phyloP scores from a whole-genome alignment of 2,888 invertebrate genomes.

The Volucella inflata region DNA sequence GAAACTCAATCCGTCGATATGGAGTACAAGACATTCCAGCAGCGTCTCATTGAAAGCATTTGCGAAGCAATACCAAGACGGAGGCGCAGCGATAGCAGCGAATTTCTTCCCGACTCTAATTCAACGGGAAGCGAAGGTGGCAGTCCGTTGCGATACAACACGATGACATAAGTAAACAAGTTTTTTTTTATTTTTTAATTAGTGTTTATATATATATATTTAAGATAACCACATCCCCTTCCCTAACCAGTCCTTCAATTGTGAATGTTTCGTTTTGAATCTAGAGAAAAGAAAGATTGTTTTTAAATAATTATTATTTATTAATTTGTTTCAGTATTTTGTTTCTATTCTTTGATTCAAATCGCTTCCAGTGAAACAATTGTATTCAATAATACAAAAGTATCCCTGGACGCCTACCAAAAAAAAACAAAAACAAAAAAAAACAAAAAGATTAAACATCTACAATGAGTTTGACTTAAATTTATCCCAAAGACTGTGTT shows the following conservation, averaged over 20 bases:
- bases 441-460: neutral
- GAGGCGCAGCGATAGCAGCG: slow-evolving; percentile 76
- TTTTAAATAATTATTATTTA: slow-evolving; percentile 49
- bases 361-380: neutral
- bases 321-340: slow-evolving; percentile 43
- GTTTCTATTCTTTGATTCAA: slow-evolving; percentile 14
- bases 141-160: slow-evolving; percentile 77
- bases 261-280: slow-evolving; percentile 27
- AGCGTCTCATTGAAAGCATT: slow-evolving; percentile 91
- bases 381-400: slow-evolving; percentile 5
- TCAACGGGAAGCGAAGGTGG: slow-evolving; percentile 79
- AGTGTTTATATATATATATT: slow-evolving; percentile 69
- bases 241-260: neutral
- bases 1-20: slow-evolving; percentile 89
- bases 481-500: slow-evolving; percentile 69
- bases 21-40: slow-evolving; percentile 94
- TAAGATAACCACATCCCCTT: slow-evolving; percentile 50
- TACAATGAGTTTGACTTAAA: slow-evolving; percentile 49
- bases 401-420: slow-evolving; percentile 1
- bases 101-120: slow-evolving; percentile 75
- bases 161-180: slow-evolving; percentile 77
- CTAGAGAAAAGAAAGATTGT: slow-evolving; percentile 32
- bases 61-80: slow-evolving; percentile 85
- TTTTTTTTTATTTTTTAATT: slow-evolving; percentile 57
- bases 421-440: slow-evolving; percentile 18